Evolutionary conservation across 2,888 invertebrate genomes (phyloP), one percentile per base, ranked within the genome.

Genomic region (Eutolmus rufibarbis): DNA sequence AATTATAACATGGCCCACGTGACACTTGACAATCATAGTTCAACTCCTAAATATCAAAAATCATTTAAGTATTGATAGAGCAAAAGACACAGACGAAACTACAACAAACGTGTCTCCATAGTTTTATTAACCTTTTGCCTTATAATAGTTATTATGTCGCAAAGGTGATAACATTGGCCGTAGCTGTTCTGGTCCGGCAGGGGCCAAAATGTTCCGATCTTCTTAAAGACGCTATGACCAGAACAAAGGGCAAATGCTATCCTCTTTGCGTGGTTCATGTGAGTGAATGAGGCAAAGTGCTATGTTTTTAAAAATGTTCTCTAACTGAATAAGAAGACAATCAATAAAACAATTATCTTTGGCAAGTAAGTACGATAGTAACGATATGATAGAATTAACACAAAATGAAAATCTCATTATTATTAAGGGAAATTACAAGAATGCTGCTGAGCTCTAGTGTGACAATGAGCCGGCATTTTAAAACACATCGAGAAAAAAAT

Each of bases 1-100:
- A 88, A 87, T 86, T 78, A 86, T 66, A 88, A 89, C 88, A 88
- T 88, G 89, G 88, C 88, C 88, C 89, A 89, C 89, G 89, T 88
- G 88, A 88, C 88, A 88, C 87, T 87, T 87, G 81, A 88, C 89
- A 89, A 89, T 89, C 56, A 89, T 88, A 87, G 88, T 82, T 88
- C 88, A 89, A 88, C 87, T 86, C 87, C 87, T 66, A 87, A 87
- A 57, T 85, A 87, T 82, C 57, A 82, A 87, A 86, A 85, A 87
- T 57, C 87, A 88, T 74, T 81, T 34, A 81, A 56, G 46, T 77
- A 76, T 57, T 31, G 74, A 86, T 57, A 84, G 86, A 87, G 81
- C 86, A 74, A 74, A 74, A 66, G 31, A 85, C 74, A 85, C 46
- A 74, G 85, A 57, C 43, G 85, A 74, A 74, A 85, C 79, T 46